Conservation (phyloP, 2,888 invertebrate species). For the Osedax fenrisi region DNA sequence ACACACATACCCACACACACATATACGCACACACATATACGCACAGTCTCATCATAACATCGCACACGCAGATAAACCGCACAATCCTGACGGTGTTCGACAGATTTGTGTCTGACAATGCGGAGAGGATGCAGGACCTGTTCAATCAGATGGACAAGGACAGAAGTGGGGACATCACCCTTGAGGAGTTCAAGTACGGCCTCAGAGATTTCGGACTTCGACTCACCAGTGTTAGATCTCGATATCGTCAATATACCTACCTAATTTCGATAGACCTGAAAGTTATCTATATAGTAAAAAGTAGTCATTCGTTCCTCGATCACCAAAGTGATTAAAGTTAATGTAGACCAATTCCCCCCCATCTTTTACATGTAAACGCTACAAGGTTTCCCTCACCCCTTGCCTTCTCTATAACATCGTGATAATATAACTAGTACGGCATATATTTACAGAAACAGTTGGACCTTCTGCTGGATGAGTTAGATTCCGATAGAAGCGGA, state of each 20-base stretch:
- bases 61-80: slow-evolving; percentile 33
- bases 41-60: no score
- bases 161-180: slow-evolving; percentile 39
- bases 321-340: no score
- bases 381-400: no score
- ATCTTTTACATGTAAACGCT: no score
- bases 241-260: background rate
- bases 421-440: no score
- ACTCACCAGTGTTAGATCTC: slow-evolving; percentile 44
- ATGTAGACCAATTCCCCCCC: no score
- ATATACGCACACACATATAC: no score
- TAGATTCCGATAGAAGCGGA: slow-evolving; percentile 39
- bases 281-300: no score
- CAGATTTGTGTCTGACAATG: slow-evolving; percentile 40
- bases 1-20: no score
- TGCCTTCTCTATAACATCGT: no score
- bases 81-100: slow-evolving; percentile 41
- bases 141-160: slow-evolving; percentile 44
- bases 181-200: slow-evolving; percentile 43
- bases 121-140: slow-evolving; percentile 38
- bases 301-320: no score
- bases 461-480: slow-evolving; percentile 39
- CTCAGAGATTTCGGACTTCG: slow-evolving; percentile 44
- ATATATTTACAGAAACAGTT: slow-evolving; percentile 39
- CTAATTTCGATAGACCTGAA: no score